These are phyloP conservation scores for Chymomyza caudatula DNA, from an alignment of 2,888 invertebrate genomes.

Conservation along the genomic window DNA sequence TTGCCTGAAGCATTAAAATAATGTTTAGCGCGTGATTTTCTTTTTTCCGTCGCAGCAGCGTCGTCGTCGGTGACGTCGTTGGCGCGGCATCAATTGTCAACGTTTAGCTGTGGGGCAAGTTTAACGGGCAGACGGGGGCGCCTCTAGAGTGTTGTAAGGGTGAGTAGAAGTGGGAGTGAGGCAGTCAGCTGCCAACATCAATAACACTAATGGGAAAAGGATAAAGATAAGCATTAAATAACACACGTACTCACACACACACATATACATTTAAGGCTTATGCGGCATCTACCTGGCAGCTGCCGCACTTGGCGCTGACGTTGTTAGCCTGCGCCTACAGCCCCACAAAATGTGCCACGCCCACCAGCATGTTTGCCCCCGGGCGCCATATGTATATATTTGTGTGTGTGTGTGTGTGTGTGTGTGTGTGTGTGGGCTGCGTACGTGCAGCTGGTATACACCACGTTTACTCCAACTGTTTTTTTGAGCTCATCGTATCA, in stretches of 20 bases:
- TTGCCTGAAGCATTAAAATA: constrained; percentile 63
- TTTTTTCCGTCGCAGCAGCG: constrained; percentile 21
- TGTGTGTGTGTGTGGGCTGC: constrained; percentile 3
- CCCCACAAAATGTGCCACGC: constrained; percentile 39
- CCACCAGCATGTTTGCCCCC: not conserved
- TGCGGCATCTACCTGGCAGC: not conserved
- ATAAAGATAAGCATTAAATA: constrained; percentile 74
- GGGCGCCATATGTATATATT: no score
- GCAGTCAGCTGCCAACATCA: constrained; percentile 60
- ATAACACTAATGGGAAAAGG: constrained; percentile 74
- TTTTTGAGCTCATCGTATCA: not conserved
- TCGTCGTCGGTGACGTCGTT: constrained; percentile 1
- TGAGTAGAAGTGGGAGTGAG: constrained; percentile 3
- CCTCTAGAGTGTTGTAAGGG: constrained; percentile 14
- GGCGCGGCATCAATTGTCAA: constrained; percentile 66
- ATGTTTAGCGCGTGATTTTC: constrained; percentile 70
- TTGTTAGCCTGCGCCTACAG: constrained; percentile 35
- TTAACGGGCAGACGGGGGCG: constrained; percentile 33
- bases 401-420: no score
- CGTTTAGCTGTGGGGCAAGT: constrained; percentile 60
- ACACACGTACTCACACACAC: constrained; percentile 47
- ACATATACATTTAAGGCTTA: not conserved
- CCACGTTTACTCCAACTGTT: constrained; percentile 22
- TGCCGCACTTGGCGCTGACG: constrained; percentile 27
- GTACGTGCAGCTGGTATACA: constrained; percentile 62